Evolutionary conservation across 2,888 invertebrate genomes (phyloP).

Genomic region (Sepioteuthis lessoniana): DNA sequence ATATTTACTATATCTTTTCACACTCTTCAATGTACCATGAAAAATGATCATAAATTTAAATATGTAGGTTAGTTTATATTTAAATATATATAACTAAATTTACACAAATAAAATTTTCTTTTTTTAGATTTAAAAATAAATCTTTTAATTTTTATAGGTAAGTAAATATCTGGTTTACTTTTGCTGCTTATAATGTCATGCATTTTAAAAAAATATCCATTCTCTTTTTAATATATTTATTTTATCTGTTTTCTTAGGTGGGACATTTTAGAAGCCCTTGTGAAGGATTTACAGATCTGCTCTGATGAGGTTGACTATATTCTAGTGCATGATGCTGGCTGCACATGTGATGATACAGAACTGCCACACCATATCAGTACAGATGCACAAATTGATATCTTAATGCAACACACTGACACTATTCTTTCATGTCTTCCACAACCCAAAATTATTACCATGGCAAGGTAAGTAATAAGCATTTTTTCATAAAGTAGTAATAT

Average conservation of each 20-base stretch:
- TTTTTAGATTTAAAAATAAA: no score
- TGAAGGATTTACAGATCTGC: neutral
- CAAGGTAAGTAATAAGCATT: constrained; percentile 74
- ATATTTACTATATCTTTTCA: no score
- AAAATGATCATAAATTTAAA: no score
- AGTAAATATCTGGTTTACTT: no score
- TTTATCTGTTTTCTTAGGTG: neutral
- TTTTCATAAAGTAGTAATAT: neutral
- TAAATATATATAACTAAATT: no score
- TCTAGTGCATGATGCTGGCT: constrained; percentile 88
- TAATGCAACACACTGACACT: constrained; percentile 79
- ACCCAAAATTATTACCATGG: constrained; percentile 85
- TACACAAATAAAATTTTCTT: no score
- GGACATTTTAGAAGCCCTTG: constrained; percentile 18
- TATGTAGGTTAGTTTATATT: no score
- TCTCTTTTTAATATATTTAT: neutral
- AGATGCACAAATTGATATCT: constrained; percentile 80
- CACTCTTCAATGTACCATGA: no score
- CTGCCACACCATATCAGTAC: constrained; percentile 88
- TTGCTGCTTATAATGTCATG: no score
- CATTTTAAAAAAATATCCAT: no score
- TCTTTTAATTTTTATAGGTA: no score
- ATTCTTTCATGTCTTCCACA: constrained; percentile 80
- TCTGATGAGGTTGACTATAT: constrained; percentile 80
- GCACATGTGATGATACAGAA: constrained; percentile 86